Evolutionary conservation across 2,113 vertebrate genomes (phyloP).

Genomic region (Eptesicus fuscus): DNA sequence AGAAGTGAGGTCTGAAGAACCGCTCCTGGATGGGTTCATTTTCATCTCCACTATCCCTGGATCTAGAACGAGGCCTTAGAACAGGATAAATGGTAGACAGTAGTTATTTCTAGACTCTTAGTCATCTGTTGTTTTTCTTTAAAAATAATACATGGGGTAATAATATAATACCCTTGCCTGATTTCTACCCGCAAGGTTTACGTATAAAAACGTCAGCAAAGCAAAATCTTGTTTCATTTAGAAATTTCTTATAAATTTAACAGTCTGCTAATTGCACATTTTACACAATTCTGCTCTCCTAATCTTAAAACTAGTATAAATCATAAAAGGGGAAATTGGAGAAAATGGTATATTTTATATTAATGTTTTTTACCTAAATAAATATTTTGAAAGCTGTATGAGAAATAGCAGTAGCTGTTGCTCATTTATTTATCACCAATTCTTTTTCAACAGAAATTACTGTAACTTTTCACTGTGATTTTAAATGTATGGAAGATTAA

Average conservation of each 20-base stretch:
- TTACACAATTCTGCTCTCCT: neutral
- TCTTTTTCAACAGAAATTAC: neutral
- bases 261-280: neutral
- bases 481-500: conserved; percentile 27
- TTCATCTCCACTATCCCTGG: conserved; percentile 96
- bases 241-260: neutral
- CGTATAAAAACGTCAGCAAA: neutral
- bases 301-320: neutral
- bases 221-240: neutral
- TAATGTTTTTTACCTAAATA: neutral
- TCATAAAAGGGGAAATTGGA: neutral
- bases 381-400: neutral
- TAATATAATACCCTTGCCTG: neutral
- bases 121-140: neutral
- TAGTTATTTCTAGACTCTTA: conserved; percentile 1
- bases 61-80: conserved; percentile 93
- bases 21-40: conserved; percentile 97
- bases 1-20: conserved; percentile 98
- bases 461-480: conserved; percentile 10
- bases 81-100: conserved; percentile 34
- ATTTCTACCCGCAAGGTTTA: neutral
- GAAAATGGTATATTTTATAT: neutral
- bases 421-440: neutral
- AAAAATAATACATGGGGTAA: neutral
- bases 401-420: neutral